Evolutionary conservation across 2,888 invertebrate species (phyloP), one percentile per base, ranked within the genome.

Genomic region (Volucella bombylans): DNA sequence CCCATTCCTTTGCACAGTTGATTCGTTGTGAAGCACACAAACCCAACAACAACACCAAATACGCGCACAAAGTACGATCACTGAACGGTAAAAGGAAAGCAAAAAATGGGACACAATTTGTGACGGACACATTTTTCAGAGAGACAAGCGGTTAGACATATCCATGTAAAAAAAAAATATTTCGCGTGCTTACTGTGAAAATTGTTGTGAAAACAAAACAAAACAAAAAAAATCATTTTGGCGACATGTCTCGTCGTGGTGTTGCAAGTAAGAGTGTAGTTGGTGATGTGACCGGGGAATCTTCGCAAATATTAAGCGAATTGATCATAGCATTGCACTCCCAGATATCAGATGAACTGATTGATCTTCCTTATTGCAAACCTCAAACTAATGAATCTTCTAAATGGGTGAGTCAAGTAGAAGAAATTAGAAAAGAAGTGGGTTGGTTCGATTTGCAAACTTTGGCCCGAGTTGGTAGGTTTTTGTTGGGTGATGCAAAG

Each of bases 371-470:
- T 39, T 14, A 50, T n/a, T 49, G 49, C 47, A 47, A 38, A 38
- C 47, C 62, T 11, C 59, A 71, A 38, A 8, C 12, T 9, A 71
- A 71, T 47, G 50, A 71, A 39, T 47, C 59, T 1, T 12, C 18
- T 39, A 65, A 65, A 41, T 65, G 50, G 14, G 8, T 41, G 9
- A 65, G 52, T 52, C 55, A 69, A n/a, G 49, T 57, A 9, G 69
- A 69, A 38, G 8, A 45, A 55, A 47, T 68, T n/a, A 45, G 47
- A 68, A 68, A 31, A 18, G 67, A 67, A 45, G 41, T 57, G 39
- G 69, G 69, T 47, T 18, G 47, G n/a, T 47, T 49, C 9, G 62
- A 62, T 23, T 0, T 62, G 14, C 47, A 62, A 47, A 62, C 62
- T 31, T 14, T 62, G n/a, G 62, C 62, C 41, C 15, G 41, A 10